These are phyloP conservation scores for Andrena camellia DNA, from an alignment of 2,888 invertebrate genomes.

Conservation along the genomic window DNA sequence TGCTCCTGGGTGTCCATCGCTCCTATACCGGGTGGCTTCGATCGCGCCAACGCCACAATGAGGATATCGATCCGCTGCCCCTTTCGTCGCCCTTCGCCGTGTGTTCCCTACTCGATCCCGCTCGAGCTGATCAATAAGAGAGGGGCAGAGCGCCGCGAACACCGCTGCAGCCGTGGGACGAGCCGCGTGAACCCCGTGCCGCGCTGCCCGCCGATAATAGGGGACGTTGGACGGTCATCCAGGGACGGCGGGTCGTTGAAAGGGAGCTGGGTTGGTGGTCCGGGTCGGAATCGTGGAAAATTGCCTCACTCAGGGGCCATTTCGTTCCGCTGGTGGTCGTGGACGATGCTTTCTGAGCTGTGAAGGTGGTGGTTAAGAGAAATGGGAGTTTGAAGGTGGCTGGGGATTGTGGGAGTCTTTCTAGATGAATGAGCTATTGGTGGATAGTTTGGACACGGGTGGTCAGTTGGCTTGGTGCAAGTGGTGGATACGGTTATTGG, in stretches of 20 bases:
- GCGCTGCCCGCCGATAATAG: constrained; percentile 3
- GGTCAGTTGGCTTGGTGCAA: too few relatives aligned
- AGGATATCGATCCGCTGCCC: constrained; percentile 53
- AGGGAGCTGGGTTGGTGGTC: constrained; percentile 3
- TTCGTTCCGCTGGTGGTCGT: constrained; percentile 29
- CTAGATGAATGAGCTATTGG: too few relatives aligned
- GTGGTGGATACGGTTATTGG: too few relatives aligned
- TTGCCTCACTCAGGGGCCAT: constrained; percentile 1
- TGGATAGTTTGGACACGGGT: too few relatives aligned
- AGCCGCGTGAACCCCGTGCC: not conserved
- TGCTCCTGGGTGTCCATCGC: constrained; percentile 78
- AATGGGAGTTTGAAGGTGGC: constrained; percentile 26
- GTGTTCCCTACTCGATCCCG: constrained; percentile 16
- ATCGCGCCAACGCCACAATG: constrained; percentile 26
- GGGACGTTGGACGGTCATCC: constrained; percentile 18
- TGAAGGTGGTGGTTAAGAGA: constrained; percentile 17
- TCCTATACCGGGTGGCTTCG: constrained; percentile 77
- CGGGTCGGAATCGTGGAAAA: constrained; percentile 37
- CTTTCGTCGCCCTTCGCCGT: constrained; percentile 19
- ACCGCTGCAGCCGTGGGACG: not conserved
- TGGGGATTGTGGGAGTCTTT: not conserved
- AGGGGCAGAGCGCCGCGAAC: not conserved
- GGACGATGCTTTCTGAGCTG: not conserved
- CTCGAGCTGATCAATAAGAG: constrained; percentile 47
- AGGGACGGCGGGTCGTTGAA: not conserved